These are phyloP conservation scores for Pogonocichla stellata DNA, from an alignment of 2,113 vertebrate genomes.

Conservation along the genomic window DNA sequence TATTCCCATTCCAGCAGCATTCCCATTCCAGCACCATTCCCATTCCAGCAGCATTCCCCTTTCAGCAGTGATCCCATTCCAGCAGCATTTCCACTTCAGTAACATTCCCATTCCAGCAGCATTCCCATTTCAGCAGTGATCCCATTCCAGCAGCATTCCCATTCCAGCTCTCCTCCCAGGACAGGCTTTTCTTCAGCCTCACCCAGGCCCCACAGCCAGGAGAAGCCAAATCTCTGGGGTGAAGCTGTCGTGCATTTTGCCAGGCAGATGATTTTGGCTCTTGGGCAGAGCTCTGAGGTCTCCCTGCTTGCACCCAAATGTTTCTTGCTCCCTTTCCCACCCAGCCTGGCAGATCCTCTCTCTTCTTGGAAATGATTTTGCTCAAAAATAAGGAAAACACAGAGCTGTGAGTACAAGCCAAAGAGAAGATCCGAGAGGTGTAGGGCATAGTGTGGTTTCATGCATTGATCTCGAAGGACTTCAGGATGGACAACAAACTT, in stretches of 20 bases:
- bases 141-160: background rate
- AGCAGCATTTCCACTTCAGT: rapidly evolving
- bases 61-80: background rate
- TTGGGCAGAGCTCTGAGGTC: background rate
- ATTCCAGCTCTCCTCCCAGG: background rate
- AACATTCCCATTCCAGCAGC: rapidly evolving
- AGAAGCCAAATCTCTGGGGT: background rate
- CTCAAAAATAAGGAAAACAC: background rate
- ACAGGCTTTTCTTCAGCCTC: background rate
- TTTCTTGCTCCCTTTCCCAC: background rate
- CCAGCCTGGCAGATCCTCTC: background rate
- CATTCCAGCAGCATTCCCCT: too few species aligned
- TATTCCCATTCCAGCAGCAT: rapidly evolving
- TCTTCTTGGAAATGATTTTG: background rate
- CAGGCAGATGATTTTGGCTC: background rate
- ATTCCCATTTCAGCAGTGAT: background rate
- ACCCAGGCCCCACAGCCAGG: background rate
- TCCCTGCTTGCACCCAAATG: background rate
- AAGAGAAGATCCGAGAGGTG: background rate
- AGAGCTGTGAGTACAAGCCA: background rate
- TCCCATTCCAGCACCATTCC: background rate
- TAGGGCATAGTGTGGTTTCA: background rate
- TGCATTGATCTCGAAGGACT: background rate
- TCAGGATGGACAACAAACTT: background rate
- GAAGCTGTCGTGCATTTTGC: background rate